phyloP scores from a whole-genome alignment of 2,888 invertebrate genomes.

The Drosophila diplacantha region DNA sequence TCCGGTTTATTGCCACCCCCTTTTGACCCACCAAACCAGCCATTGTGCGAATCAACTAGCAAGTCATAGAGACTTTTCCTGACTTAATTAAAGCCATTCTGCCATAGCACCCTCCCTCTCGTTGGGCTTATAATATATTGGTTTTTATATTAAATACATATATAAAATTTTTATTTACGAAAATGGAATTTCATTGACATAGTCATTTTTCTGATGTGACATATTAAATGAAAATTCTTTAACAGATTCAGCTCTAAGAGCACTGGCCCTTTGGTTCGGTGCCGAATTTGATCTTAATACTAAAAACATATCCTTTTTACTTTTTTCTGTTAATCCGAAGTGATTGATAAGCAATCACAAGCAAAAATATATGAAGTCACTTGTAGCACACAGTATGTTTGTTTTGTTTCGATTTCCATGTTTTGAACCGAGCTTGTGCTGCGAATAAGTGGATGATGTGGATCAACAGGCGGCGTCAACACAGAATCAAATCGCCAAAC shows the following conservation, averaged over 20 bases:
- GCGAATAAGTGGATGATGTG: slow-evolving; percentile 20
- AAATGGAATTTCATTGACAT: not conserved
- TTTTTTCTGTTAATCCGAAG: not conserved
- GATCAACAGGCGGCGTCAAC: slow-evolving; percentile 32
- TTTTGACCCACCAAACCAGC: slow-evolving; percentile 1
- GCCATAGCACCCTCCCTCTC: not conserved
- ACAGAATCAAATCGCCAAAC: slow-evolving; percentile 41
- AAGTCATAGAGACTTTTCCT: slow-evolving; percentile 8
- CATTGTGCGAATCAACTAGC: slow-evolving; percentile 4
- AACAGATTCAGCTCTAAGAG: not conserved
- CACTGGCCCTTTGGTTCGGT: not conserved
- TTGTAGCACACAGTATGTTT: not conserved
- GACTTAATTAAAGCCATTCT: slow-evolving; percentile 23
- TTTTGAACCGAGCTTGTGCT: slow-evolving; percentile 6
- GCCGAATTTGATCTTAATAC: not conserved
- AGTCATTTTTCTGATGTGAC: not conserved
- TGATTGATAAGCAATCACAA: not conserved
- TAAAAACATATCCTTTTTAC: not conserved
- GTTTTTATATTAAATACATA: not conserved
- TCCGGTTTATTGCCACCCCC: slow-evolving; percentile 25
- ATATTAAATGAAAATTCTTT: not conserved
- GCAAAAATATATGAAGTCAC: not conserved
- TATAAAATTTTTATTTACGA: not conserved
- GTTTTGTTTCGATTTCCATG: not conserved
- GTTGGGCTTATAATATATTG: not conserved